Evolutionary conservation across 2,888 invertebrate species (phyloP).

Genomic region (Tridacna gigas): DNA sequence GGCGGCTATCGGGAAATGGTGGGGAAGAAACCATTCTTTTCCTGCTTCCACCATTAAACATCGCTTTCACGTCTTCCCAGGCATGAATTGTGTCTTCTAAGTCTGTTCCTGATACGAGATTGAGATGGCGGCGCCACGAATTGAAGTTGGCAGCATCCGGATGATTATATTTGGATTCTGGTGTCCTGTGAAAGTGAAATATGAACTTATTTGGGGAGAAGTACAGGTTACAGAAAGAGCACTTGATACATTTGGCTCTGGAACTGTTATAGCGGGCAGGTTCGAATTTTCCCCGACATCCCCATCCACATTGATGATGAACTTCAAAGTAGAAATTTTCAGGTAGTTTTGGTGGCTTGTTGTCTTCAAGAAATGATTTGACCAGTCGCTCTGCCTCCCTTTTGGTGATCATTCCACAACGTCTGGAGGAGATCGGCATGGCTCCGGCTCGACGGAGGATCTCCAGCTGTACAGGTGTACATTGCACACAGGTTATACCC

Average conservation of each 20-base stretch:
- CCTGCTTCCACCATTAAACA: conserved; percentile 98
- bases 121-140: conserved; percentile 98
- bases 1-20: conserved; percentile 29
- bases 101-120: conserved; percentile 88
- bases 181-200: conserved; percentile 95
- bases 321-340: conserved; percentile 98
- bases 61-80: conserved; percentile 99
- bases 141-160: conserved; percentile 99
- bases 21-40: conserved; percentile 87
- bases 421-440: conserved; percentile 84
- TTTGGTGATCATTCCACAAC: conserved; percentile 95
- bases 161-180: conserved; percentile 90
- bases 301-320: conserved; percentile 98
- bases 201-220: conserved; percentile 99
- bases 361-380: conserved; percentile 95
- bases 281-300: conserved; percentile 89
- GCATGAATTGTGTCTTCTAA: conserved; percentile 87
- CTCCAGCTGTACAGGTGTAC: conserved; percentile 98
- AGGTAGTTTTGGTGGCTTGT: conserved; percentile 88
- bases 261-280: conserved; percentile 88
- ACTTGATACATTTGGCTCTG: conserved; percentile 98
- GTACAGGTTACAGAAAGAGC: conserved; percentile 95
- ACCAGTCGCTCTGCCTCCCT: conserved; percentile 95
- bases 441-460: conserved; percentile 93
- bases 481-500: conserved; percentile 94